phyloP scores from a whole-genome alignment of 2,113 vertebrate genomes.

The Nasalis larvatus region DNA sequence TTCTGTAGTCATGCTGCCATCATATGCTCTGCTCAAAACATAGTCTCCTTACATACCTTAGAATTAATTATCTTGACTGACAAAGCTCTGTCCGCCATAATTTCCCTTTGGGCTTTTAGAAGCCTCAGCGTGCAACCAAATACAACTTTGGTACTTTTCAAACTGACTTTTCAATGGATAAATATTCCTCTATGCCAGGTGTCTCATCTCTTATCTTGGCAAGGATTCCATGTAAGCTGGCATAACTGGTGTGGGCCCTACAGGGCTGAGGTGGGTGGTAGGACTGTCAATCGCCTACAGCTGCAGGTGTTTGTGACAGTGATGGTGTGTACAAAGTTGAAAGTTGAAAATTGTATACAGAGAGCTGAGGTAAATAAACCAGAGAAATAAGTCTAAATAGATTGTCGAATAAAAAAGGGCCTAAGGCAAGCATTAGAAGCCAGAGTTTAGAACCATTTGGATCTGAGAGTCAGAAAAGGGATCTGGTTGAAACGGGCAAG shows the following conservation, averaged over 20 bases:
- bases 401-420: not conserved
- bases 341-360: not conserved
- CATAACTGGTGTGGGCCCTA: not conserved
- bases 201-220: not conserved
- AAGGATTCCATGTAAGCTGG: slow-evolving; percentile 19
- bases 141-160: slow-evolving; percentile 16
- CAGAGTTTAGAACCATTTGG: not conserved
- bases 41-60: slow-evolving; percentile 32
- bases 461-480: not conserved
- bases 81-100: slow-evolving; percentile 13
- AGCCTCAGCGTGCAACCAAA: slow-evolving; percentile 30
- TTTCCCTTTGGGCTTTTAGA: slow-evolving; percentile 31
- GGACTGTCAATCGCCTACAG: not conserved
- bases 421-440: not conserved
- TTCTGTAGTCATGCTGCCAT: not conserved
- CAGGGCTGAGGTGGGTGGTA: not conserved
- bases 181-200: not conserved
- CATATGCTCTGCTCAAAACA: not conserved
- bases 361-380: slow-evolving; percentile 40
- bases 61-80: slow-evolving; percentile 42
- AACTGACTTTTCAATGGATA: slow-evolving; percentile 1
- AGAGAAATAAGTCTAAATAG: not conserved
- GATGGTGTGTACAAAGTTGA: not conserved
- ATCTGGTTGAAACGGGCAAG: not conserved
- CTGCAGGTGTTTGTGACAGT: slow-evolving; percentile 28